Evolutionary conservation across 2,113 vertebrate species (phyloP), one percentile per base, ranked within the genome.

Genomic region (Brachionichthys hirsutus): DNA sequence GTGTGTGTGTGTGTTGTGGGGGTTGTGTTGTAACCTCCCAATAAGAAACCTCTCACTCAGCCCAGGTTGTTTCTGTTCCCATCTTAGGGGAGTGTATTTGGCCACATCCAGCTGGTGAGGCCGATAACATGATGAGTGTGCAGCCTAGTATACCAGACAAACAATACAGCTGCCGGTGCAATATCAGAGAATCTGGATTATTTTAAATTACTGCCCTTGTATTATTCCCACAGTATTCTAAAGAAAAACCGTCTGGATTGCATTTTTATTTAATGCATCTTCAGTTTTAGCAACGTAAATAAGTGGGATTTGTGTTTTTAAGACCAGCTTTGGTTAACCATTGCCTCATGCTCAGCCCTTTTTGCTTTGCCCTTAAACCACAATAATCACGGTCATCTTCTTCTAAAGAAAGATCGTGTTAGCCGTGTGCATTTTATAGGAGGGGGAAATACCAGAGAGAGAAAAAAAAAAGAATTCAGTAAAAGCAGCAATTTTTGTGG

Each of bases 271-370:
- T n/a, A n/a, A n/a, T 77, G 35, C 16, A 5, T 54, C 52, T 35
- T 68, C 14, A 58, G 17, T 48, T 63, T 69, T 36, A 46, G 3
- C 19, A 45, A 34, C 13, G 58, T 24, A 30, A 65, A 24, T 62
- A 24, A 58, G 2, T 53, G 14, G 46, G 48, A 15, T 46, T 15
- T 19, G 45, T 19, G 22, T 49, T 24, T 60, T 18, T 58, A 16
- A 73, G 49, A 65, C 48, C 49, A 75, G 54, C 57, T 77, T 57
- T 68, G 86, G 81, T 84, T 81, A 75, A 78, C 85, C 77, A 65
- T n/a, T 38, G 3, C 20, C 54, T 62, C 55, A 19, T 19, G 47
- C 65, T 71, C 65, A 70, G 81, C 72, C 57, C 36, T 78, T 84
- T n/a, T 83, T 75, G 24, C 30, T 69, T 66, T 36, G 4, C 43